Conservation (phyloP, 2,797 vertebrate genomes). For the Chrysocyon brachyurus region DNA sequence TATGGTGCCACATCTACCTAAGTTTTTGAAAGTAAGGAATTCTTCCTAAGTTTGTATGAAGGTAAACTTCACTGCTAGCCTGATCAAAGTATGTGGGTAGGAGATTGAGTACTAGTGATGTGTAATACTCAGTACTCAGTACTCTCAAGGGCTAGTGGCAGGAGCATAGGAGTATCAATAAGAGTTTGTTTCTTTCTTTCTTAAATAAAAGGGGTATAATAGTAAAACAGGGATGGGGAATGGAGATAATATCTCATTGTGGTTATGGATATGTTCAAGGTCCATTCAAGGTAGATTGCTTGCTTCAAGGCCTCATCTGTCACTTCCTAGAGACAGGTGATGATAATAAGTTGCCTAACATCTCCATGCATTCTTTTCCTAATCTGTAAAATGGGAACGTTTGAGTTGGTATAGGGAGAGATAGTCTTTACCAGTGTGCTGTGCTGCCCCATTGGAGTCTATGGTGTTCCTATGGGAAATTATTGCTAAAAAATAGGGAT, state of each 20-base stretch:
- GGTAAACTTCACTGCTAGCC: background rate
- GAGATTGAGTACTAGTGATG: background rate
- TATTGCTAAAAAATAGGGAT: background rate
- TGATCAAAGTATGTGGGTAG: background rate
- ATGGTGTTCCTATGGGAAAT: slow-evolving; percentile 1
- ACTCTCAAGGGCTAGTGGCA: background rate
- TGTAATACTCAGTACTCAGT: background rate
- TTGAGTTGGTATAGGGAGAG: slow-evolving; percentile 28
- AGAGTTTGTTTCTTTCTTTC: background rate
- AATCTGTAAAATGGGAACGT: background rate
- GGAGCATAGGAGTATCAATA: background rate
- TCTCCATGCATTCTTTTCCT: background rate
- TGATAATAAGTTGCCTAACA: background rate
- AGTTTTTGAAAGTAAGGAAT: slow-evolving; percentile 23
- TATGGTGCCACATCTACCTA: background rate
- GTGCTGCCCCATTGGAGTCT: background rate
- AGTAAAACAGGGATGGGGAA: background rate
- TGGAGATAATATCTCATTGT: background rate
- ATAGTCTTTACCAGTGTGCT: background rate
- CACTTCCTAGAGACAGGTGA: background rate
- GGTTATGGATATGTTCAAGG: background rate
- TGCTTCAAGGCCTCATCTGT: background rate
- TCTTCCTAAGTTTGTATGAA: background rate
- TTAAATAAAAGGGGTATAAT: background rate
- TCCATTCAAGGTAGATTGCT: background rate